Percentiles rank a stretch among this genome's conserved stretches.
These are phyloP conservation scores for Pedetes capensis DNA, from an alignment of 2,113 vertebrate species.

Conservation along the genomic window DNA sequence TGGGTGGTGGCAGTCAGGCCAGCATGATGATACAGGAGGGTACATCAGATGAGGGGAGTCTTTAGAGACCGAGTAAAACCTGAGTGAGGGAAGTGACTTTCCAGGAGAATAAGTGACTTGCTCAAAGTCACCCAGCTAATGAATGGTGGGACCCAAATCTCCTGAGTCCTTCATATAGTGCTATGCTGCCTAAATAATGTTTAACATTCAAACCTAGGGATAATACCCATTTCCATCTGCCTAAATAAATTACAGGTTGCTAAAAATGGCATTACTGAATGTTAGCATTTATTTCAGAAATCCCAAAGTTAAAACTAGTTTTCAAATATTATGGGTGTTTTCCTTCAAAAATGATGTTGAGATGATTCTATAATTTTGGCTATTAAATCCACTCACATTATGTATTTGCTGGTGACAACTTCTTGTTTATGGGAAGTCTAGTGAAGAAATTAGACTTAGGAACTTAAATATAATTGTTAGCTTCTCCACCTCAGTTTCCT, in stretches of 20 bases:
- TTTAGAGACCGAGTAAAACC: not conserved
- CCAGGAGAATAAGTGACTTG: not conserved
- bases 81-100: not conserved
- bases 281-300: slow-evolving; percentile 40
- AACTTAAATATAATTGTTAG: not conserved
- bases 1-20: not conserved
- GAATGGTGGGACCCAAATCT: not conserved
- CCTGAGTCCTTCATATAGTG: not conserved
- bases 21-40: not conserved
- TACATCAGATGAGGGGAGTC: not conserved
- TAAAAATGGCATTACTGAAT: not conserved
- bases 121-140: not conserved
- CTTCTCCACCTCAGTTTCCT: not conserved
- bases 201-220: not conserved
- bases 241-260: slow-evolving; percentile 27
- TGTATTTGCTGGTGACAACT: not conserved
- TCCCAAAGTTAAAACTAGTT: slow-evolving; percentile 51
- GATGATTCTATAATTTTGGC: slow-evolving; percentile 35
- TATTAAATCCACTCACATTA: slow-evolving; percentile 26
- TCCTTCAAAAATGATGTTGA: slow-evolving; percentile 39
- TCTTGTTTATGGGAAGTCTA: not conserved
- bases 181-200: not conserved
- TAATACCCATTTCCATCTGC: slow-evolving; percentile 14
- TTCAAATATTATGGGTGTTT: slow-evolving; percentile 19
- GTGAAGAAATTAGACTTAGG: not conserved